phyloP scores from a whole-genome alignment of 2,113 vertebrate genomes.

The Lamprotornis superbus region DNA sequence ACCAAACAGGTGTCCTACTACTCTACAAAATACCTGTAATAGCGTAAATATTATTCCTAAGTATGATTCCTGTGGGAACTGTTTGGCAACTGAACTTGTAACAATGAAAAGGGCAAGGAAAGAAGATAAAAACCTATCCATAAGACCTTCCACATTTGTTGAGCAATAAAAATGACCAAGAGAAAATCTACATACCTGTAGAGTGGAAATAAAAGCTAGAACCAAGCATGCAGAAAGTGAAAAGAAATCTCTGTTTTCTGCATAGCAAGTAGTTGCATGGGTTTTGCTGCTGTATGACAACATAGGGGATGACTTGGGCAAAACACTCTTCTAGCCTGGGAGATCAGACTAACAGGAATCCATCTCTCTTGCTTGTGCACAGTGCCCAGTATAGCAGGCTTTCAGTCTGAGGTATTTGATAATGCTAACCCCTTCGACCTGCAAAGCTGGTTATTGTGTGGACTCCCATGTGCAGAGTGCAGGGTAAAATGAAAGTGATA shows the following conservation, averaged over 20 bases:
- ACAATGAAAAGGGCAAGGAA: background rate
- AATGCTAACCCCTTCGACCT: background rate
- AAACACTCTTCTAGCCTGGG: background rate
- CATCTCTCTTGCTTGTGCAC: background rate
- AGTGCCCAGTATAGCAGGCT: background rate
- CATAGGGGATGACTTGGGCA: background rate
- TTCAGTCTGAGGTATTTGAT: background rate
- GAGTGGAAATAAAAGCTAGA: background rate
- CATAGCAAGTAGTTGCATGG: background rate
- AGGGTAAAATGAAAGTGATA: background rate
- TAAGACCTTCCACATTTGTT: background rate
- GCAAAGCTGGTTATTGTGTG: background rate
- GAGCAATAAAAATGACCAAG: background rate
- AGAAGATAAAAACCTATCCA: background rate
- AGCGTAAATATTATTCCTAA: background rate
- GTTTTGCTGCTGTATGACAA: background rate
- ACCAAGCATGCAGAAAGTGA: background rate
- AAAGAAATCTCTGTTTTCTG: background rate
- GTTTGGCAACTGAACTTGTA: background rate
- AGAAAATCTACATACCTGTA: background rate
- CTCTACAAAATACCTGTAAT: background rate
- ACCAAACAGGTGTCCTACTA: background rate
- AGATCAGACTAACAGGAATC: background rate
- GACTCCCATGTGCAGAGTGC: background rate
- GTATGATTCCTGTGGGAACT: background rate